phyloP scores from a whole-genome alignment of 1,140 invertebrate genomes.

The Magallana angulata region DNA sequence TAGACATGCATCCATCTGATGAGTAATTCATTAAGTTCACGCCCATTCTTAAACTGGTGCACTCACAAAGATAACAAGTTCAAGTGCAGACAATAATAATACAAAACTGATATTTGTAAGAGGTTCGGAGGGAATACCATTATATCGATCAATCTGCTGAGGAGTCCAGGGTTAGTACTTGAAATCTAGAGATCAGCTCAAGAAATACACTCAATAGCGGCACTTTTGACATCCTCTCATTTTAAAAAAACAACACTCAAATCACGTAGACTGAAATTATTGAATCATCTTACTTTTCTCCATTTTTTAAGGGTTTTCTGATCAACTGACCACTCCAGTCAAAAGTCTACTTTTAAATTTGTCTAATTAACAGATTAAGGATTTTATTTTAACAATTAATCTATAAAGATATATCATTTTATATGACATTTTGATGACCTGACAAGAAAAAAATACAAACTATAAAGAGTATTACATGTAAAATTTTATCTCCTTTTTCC shows the following conservation, averaged over 20 bases:
- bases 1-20: background rate
- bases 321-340: too few relatives aligned
- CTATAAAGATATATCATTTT: too few relatives aligned
- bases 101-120: background rate
- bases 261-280: too few relatives aligned
- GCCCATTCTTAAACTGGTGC: background rate
- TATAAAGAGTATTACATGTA: too few relatives aligned
- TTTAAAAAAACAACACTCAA: background rate
- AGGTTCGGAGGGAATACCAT: background rate
- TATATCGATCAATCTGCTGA: background rate
- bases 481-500: too few relatives aligned
- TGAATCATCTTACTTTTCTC: too few relatives aligned
- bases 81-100: background rate
- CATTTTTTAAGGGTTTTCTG: too few relatives aligned
- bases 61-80: conserved; percentile 7
- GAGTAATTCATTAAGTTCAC: conserved; percentile 27
- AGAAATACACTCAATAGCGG: background rate
- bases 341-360: too few relatives aligned
- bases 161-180: background rate
- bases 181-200: background rate
- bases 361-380: too few relatives aligned
- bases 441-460: too few relatives aligned
- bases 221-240: background rate
- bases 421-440: too few relatives aligned
- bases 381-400: too few relatives aligned